Base-by-base conservation (phyloP, 2,888 invertebrate genomes). In the Volucella zonaria region DNA sequence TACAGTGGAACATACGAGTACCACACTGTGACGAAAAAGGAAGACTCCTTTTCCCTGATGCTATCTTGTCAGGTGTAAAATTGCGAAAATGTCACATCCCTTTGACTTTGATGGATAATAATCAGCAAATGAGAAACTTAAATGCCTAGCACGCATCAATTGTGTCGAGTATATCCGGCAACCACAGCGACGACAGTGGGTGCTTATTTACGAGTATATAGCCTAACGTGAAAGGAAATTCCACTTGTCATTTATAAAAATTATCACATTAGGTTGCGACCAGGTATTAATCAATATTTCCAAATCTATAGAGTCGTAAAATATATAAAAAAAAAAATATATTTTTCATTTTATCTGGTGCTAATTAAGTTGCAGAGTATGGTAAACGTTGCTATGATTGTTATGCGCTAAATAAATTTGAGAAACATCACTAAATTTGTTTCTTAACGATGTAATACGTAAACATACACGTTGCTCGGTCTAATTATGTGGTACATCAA, bases 241-340 rank as follows among this genome's bases (percentile, higher is more conserved):
- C n/a, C 42, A 40, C 64, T 31, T 18, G n/a, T 23, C 54, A 9
- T 11, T 43, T 54, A 11, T 23, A 2, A 9, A 47, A 61, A 14
- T 61, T 61, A 61, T 61, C 42, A 12, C n/a, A 43, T 43, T 15
- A 43, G 14, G 38, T 23, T 51, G 68, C 43, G 68, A 68, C 47
- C 56, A 38, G 12, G 38, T 38, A 68, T 68, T 68, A 68, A 68
- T 56, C 47, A 56, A 38, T 56, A 56, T 66, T 66, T 40, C 58
- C 4, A 61, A 45, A 31, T 47, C 31, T 54, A 31, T 31, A 31
- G 31, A 31, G 31, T 31, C 45, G 45, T 10, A 45, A 59, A 43
- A 12, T 15, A 54, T 54, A 42, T 12, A 23, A 54, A 54, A 45
- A 11, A 31, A 42, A 23, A 23, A 1, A 4, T 31, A 31, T 6